Base-by-base conservation (phyloP, 2,888 invertebrate genomes). In the Scelioninae gen. 1 region DNA sequence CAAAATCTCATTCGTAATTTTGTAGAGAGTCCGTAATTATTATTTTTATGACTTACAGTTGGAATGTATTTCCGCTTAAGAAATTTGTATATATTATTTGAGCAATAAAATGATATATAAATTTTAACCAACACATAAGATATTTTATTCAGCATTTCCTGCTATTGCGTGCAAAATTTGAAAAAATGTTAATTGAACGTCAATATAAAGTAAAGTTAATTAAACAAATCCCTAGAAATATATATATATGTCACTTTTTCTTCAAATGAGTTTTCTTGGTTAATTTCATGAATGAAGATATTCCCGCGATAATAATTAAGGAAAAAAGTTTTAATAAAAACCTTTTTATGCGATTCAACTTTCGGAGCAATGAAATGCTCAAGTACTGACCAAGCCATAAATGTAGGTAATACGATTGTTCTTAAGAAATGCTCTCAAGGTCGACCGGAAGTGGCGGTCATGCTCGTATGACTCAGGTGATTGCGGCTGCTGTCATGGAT, bases 381-480 rank as follows among this genome's bases (percentile, higher is more conserved):
- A 55, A 34, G 49, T 23, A 49, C 13, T 10, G 49, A 23, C 23
- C 23, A 10, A 11, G 23, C 38, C 47, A 47, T 47, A 43, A 55
- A 66, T 55, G 76, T 71, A 34, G 53, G 38, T 66, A 58, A 65
- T 55, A 49, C 60, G 62, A 65, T 66, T 71, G 23, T 55, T 55
- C 29, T 45, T 56, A 76, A 76, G 81, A 82, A 65, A 49, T 82
- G 47, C 49, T 76, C 51, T 38, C 76, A 77, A 82, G 82, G 77
- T 82, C 72, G 55, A 66, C 38, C 82, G 82, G 77, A 82, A 82
- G 49, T 62, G 66, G 63, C 51, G 69, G 58, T 78, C 68, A 82
- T 78, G 78, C 77, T 69, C 74, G 82, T 82, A 78, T 62, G 51
- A 78, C 62, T 75, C 74, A 43, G 49, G 49, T 82, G 78, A 82